These are phyloP conservation scores for Trinectes maculatus DNA, from an alignment of 2,113 vertebrate genomes.

Conservation along the genomic window DNA sequence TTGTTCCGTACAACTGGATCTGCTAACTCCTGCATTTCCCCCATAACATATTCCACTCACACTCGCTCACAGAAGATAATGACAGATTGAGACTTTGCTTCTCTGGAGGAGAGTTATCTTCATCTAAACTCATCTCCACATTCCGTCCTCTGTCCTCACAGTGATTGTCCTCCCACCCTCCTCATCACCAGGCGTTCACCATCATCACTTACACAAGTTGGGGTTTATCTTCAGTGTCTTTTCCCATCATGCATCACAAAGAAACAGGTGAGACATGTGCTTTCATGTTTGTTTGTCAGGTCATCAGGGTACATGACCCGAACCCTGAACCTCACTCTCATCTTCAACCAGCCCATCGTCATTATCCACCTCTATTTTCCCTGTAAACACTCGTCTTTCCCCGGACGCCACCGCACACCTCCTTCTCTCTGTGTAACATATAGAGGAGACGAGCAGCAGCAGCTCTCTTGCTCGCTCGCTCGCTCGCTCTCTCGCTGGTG, in stretches of 20 bases:
- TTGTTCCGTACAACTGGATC: constrained; percentile 21
- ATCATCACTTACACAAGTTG: background rate
- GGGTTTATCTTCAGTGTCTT: constrained; percentile 21
- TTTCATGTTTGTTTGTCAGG: background rate
- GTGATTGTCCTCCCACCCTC: background rate
- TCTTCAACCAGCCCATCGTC: too few species aligned
- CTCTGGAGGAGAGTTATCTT: constrained; percentile 18
- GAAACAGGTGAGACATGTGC: constrained; percentile 5
- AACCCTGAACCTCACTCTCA: too few species aligned
- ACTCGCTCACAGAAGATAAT: constrained; percentile 9
- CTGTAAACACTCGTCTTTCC: too few species aligned
- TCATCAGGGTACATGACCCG: too few species aligned
- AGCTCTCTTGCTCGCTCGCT: too few species aligned
- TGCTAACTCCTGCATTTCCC: background rate
- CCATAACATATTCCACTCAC: constrained; percentile 1
- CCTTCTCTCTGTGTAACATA: too few species aligned
- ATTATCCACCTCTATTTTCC: too few species aligned
- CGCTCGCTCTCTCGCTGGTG: too few species aligned
- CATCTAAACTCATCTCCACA: constrained; percentile 36
- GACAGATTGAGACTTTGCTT: constrained; percentile 4
- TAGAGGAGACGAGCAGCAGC: too few species aligned
- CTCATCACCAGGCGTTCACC: background rate
- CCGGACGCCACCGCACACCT: too few species aligned
- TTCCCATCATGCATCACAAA: background rate
- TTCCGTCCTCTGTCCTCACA: constrained; percentile 15